Conservation (phyloP, 2,888 invertebrate species). For the Meghimatium bilineatum region DNA sequence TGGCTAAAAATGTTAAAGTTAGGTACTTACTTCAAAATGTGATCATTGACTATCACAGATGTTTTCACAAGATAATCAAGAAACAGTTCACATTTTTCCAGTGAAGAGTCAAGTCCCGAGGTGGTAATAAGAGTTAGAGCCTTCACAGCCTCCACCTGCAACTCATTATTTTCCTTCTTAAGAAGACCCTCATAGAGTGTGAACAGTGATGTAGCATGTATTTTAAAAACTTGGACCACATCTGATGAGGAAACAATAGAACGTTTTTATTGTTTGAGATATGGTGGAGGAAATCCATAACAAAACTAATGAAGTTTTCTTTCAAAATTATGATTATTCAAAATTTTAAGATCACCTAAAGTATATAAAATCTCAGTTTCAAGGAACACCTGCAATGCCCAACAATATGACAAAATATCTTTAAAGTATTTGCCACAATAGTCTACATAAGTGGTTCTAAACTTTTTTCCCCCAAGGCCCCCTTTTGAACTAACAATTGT, state of each 20-base stretch:
- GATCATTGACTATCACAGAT: conserved; percentile 14
- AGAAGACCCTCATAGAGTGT: conserved; percentile 20
- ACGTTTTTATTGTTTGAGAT: no score
- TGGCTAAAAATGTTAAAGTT: background rate
- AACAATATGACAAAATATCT: no score
- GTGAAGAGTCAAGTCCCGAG: background rate
- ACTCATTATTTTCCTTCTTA: conserved; percentile 14
- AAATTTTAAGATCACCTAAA: no score
- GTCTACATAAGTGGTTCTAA: no score
- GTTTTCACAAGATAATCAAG: conserved; percentile 15
- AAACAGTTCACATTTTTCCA: conserved; percentile 16
- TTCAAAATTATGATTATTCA: no score
- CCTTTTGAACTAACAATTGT: no score
- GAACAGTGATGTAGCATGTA: conserved; percentile 19
- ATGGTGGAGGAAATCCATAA: no score
- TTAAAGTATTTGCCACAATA: no score
- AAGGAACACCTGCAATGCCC: no score
- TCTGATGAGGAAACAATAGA: conserved; percentile 4
- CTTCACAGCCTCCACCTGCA: conserved; percentile 12
- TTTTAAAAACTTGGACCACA: conserved; percentile 25
- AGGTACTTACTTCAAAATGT: conserved; percentile 5
- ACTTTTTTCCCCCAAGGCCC: no score
- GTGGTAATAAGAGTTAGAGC: conserved; percentile 19
- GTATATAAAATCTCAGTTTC: no score
- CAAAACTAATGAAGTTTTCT: no score